Conservation (phyloP, 92 coral and sea anemone species). For the Epizoanthus illoricatus region DNA sequence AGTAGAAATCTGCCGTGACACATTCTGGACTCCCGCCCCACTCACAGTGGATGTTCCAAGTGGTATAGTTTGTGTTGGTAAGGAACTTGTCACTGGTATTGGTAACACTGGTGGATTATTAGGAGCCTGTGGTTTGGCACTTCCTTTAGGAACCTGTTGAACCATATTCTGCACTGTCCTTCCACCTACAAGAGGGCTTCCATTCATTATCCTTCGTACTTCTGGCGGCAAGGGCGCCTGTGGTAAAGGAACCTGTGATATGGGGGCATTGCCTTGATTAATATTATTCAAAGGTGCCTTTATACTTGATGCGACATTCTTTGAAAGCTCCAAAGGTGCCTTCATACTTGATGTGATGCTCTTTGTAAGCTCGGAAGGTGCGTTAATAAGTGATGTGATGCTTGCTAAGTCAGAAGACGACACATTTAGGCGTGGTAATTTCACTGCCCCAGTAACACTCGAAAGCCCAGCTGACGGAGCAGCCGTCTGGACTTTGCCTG, state of each 20-base stretch:
- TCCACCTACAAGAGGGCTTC: no score
- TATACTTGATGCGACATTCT: neutral
- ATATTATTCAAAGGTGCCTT: neutral
- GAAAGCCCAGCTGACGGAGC: no score
- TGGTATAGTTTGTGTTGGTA: neutral
- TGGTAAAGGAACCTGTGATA: neutral
- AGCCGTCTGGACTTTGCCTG: no score
- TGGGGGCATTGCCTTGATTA: neutral
- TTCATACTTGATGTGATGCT: neutral
- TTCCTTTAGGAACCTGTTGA: conserved; percentile 1
- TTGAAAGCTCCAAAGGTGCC: neutral
- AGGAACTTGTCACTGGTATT: neutral
- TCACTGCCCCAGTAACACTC: no score
- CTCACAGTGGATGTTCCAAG: neutral
- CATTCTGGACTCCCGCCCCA: neutral
- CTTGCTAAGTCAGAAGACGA: no score
- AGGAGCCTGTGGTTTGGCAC: neutral
- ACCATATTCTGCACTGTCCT: neutral
- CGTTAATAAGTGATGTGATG: neutral
- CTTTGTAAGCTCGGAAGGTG: neutral
- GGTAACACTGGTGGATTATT: neutral
- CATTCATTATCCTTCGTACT: neutral
- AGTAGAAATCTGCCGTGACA: neutral
- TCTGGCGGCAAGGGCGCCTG: neutral
- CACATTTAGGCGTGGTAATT: no score